These are phyloP conservation scores for Dermatemys mawii DNA, from an alignment of 2,113 vertebrate species.

Conservation along the genomic window DNA sequence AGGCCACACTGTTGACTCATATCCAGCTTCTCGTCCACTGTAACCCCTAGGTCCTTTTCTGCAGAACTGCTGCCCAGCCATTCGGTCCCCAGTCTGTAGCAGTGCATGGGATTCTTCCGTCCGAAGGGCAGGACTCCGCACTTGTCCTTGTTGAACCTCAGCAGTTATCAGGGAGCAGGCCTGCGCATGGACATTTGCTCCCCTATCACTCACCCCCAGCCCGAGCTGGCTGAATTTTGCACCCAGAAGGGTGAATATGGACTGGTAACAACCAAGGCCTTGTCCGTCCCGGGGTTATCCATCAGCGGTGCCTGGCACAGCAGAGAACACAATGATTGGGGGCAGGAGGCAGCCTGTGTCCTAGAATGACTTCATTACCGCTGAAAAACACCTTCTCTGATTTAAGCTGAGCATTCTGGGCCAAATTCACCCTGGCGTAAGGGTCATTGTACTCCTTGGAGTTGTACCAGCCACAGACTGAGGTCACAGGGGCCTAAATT, in stretches of 20 bases:
- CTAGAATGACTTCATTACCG: not conserved
- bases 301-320: too few species aligned
- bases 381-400: not conserved
- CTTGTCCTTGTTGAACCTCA: too few species aligned
- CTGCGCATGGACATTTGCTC: not conserved
- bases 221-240: not conserved
- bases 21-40: too few species aligned
- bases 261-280: not conserved
- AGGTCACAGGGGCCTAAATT: not conserved
- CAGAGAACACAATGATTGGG: not conserved
- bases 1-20: too few species aligned
- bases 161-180: not conserved
- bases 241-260: not conserved
- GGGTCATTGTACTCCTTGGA: not conserved
- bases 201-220: not conserved
- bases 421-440: not conserved
- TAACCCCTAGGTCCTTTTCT: too few species aligned
- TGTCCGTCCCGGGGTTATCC: not conserved
- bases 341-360: not conserved
- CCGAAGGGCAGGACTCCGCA: too few species aligned
- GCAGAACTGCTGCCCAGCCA: too few species aligned
- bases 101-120: too few species aligned
- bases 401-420: not conserved
- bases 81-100: too few species aligned
- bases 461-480: not conserved